A percentile compares a stretch with the other conserved stretches of the same genome.
Evolutionary conservation across 2,888 invertebrate species (phyloP).

Genomic region (Nephrotoma flavescens): DNA sequence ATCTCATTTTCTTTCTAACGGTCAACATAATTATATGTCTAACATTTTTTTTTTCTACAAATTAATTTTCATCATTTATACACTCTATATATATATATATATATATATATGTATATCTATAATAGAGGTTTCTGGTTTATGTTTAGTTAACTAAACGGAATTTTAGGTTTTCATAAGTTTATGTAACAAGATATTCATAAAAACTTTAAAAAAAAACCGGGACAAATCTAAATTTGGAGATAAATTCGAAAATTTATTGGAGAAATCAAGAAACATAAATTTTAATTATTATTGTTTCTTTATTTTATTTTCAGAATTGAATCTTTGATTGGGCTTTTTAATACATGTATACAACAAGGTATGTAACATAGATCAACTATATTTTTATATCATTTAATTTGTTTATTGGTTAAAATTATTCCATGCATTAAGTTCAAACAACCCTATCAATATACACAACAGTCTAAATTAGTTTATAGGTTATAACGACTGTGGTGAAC

Average conservation of each 20-base stretch:
- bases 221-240: background rate
- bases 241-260: background rate
- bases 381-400: background rate
- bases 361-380: background rate
- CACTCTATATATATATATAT: background rate
- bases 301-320: background rate
- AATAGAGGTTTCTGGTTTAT: background rate
- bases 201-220: background rate
- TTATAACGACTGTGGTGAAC: too few species aligned
- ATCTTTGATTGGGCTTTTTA: background rate
- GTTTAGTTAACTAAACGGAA: background rate
- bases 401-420: background rate
- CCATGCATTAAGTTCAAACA: too few species aligned
- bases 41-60: background rate
- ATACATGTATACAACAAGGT: background rate
- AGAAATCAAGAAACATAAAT: background rate
- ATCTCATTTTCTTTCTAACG: background rate
- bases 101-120: background rate
- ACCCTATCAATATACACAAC: too few species aligned
- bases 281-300: background rate
- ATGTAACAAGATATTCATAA: background rate
- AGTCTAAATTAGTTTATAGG: too few species aligned
- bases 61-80: background rate
- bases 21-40: background rate
- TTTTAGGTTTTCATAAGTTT: background rate